Conservation (phyloP, 1,140 invertebrate species). For the Drosophila sproati region DNA sequence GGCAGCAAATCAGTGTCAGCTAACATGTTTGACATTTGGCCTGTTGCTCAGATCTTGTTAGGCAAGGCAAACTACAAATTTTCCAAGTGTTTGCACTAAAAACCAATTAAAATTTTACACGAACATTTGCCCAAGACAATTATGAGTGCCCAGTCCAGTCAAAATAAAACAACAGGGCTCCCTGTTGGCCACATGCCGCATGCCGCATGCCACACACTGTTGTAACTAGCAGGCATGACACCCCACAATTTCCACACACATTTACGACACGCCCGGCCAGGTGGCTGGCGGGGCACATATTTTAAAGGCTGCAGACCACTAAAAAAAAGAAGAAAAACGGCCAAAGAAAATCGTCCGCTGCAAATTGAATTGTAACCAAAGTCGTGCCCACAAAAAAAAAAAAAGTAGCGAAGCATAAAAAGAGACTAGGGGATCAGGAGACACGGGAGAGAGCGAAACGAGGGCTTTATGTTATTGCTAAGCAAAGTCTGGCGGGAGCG, state of each 20-base stretch:
- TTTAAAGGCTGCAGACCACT: slow-evolving; percentile 58
- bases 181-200: slow-evolving; percentile 68
- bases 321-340: slow-evolving; percentile 37
- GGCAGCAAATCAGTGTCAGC: slow-evolving; percentile 35
- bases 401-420: slow-evolving; percentile 6
- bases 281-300: slow-evolving; percentile 30
- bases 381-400: slow-evolving; percentile 48
- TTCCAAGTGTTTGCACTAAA: slow-evolving; percentile 80
- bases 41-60: slow-evolving; percentile 39
- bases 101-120: slow-evolving; percentile 82
- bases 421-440: neutral
- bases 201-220: slow-evolving; percentile 53
- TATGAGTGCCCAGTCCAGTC: slow-evolving; percentile 66
- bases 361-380: slow-evolving; percentile 83
- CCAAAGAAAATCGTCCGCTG: slow-evolving; percentile 62
- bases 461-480: slow-evolving; percentile 63
- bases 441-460: slow-evolving; percentile 5
- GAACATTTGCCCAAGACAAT: slow-evolving; percentile 78
- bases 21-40: slow-evolving; percentile 46
- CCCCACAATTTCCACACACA: slow-evolving; percentile 78
- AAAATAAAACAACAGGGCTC: slow-evolving; percentile 59
- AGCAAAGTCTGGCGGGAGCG: slow-evolving; percentile 52
- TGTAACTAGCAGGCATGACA: slow-evolving; percentile 70
- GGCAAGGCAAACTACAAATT: slow-evolving; percentile 67
- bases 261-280: slow-evolving; percentile 46